Percentiles rank a stretch among this genome's conserved stretches.
Evolutionary conservation across 2,888 invertebrate species (phyloP).

Genomic region (Hypomecis punctinalis): DNA sequence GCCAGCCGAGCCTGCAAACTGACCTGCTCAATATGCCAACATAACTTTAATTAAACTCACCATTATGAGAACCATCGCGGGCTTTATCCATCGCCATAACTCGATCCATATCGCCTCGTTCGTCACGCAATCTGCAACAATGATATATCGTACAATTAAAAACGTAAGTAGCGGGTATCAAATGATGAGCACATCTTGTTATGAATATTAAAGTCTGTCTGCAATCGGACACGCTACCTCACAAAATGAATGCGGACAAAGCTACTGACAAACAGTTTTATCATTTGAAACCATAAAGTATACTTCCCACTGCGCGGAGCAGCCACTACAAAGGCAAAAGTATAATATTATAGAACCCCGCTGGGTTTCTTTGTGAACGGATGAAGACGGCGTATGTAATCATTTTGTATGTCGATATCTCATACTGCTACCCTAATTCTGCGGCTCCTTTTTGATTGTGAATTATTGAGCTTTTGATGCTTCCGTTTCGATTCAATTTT

Average conservation of each 20-base stretch:
- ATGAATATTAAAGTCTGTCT: constrained; percentile 62
- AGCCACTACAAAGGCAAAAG: constrained; percentile 82
- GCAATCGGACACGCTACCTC: constrained; percentile 74
- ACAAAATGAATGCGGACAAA: constrained; percentile 74
- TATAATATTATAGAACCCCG: constrained; percentile 83
- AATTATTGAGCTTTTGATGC: constrained; percentile 79
- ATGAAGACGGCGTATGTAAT: constrained; percentile 82
- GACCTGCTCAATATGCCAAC: constrained; percentile 34
- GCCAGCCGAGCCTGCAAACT: constrained; percentile 24
- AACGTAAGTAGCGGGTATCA: constrained; percentile 44
- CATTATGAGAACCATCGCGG: constrained; percentile 95
- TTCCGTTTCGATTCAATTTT: constrained; percentile 76
- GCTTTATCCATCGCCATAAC: constrained; percentile 93
- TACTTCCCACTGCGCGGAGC: constrained; percentile 78
- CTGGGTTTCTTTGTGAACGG: constrained; percentile 80
- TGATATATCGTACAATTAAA: constrained; percentile 51
- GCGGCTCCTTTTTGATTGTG: constrained; percentile 79
- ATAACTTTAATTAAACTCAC: constrained; percentile 80
- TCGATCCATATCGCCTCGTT: constrained; percentile 93
- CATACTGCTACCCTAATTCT: constrained; percentile 81
- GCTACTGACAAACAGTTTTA: constrained; percentile 83
- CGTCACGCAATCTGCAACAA: constrained; percentile 93
- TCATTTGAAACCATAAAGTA: constrained; percentile 84
- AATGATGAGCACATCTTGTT: constrained; percentile 63
- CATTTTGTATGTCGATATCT: constrained; percentile 80